Evolutionary conservation across 2,888 invertebrate species (phyloP), one percentile per base, ranked within the genome.

Genomic region (Gari tellinella): DNA sequence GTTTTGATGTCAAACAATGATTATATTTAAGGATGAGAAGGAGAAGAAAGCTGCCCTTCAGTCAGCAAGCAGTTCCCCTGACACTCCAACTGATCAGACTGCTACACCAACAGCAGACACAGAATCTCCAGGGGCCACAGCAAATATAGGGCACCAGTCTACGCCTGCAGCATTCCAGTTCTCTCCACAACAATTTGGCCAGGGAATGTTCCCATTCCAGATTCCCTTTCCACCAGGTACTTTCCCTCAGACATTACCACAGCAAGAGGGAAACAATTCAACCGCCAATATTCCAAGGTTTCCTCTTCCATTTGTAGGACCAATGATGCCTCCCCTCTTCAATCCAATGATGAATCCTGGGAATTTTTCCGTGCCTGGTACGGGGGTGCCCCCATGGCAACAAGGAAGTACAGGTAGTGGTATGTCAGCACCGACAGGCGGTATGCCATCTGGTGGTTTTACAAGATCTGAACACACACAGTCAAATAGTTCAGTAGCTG

Each of bases 31-130:
- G 77, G 63, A 78, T 70, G 77, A 78, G 41, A 72, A 78, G 49
- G 77, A 78, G 45, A 78, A 72, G 51, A 78, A 72, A 66, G 77
- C 72, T 51, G 77, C 77, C 8, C 43, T 78, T 38, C 65, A 73
- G 41, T 52, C 57, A 21, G 52, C 41, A 3, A 37, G 43, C 10
- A 26, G 15, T 40, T 23, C 41, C 23, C 38, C 26, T 2, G 58
- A 45, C 1, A 1, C 37, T 17, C 17, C 58, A n/a, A 38, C 15
- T 17, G 25, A 14, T 37, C 43, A 19, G n/a, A 19, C 31, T 43
- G 14, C 58, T 49, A 40, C 52, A 46, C 21, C 64, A 38, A 26
- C 46, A 53, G 19, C 19, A n/a, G 23, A 21, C 56, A 14, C 17
- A 10, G 1, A 40, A 21, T 17, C 43, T 10, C 21, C 17, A 8